These are phyloP conservation scores for Manis pentadactyla DNA, from an alignment of 2,797 vertebrate species.

Conservation along the genomic window DNA sequence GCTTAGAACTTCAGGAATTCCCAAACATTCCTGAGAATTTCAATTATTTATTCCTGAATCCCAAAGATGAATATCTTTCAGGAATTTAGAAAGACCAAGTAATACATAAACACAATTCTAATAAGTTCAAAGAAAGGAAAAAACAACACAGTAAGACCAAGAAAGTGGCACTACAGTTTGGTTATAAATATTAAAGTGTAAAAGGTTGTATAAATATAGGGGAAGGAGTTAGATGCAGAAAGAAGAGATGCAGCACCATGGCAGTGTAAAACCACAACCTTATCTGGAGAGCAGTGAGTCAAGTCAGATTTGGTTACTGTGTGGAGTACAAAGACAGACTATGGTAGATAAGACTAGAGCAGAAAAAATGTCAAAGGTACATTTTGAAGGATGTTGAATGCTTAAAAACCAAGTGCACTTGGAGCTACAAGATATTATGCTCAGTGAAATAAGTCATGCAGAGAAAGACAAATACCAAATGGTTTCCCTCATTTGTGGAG, in stretches of 20 bases:
- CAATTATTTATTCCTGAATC: background rate
- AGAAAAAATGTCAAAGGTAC: background rate
- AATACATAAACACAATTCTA: background rate
- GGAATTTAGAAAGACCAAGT: background rate
- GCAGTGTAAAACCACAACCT: background rate
- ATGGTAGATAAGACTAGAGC: background rate
- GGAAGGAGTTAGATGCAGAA: background rate
- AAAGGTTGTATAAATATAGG: background rate
- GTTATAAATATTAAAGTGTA: background rate
- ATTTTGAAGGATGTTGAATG: background rate
- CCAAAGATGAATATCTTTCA: background rate
- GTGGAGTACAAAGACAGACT: background rate
- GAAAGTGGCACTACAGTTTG: background rate
- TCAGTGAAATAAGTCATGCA: too few relatives aligned
- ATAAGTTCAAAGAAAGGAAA: background rate
- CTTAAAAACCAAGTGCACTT: background rate
- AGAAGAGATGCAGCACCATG: background rate
- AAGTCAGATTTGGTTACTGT: background rate
- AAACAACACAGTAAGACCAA: background rate
- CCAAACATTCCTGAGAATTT: background rate
- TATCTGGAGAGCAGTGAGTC: background rate
- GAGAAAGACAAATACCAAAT: too few relatives aligned
- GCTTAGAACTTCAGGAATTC: background rate
- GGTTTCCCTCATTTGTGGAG: too few relatives aligned
- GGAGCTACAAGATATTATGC: too few relatives aligned